Conservation (phyloP, 1,140 invertebrate genomes). For the Orchestia grillus region DNA sequence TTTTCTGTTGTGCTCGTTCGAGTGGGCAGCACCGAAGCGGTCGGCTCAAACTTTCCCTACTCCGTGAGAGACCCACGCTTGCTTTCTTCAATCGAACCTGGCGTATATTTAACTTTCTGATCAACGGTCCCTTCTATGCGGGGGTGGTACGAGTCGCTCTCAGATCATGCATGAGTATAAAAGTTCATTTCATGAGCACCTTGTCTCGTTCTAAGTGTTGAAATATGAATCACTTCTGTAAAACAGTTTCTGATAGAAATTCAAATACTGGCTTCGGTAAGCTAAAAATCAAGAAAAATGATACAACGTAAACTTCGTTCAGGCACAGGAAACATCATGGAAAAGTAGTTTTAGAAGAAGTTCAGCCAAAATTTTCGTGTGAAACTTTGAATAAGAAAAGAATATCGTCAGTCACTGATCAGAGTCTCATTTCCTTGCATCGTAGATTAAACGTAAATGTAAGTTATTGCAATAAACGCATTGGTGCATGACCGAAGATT, state of each 20-base stretch:
- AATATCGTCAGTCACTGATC: neutral
- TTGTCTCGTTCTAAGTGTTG: neutral
- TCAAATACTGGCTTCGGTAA: neutral
- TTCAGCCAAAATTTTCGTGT: neutral
- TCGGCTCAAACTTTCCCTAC: constrained; percentile 30
- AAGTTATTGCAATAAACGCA: neutral
- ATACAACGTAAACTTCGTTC: neutral
- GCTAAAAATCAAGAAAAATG: neutral
- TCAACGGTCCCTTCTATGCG: neutral
- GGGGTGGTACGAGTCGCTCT: neutral
- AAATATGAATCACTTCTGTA: neutral
- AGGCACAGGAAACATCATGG: neutral
- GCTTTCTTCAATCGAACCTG: constrained; percentile 44
- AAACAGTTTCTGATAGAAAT: neutral
- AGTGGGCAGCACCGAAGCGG: neutral
- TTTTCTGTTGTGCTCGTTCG: neutral
- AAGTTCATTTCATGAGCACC: neutral
- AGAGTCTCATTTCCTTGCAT: neutral
- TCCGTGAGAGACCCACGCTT: constrained; percentile 29
- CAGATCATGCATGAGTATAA: neutral
- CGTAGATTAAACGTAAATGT: neutral
- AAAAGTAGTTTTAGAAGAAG: neutral
- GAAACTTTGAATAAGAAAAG: neutral
- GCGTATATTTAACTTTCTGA: constrained; percentile 27
- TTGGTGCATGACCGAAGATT: neutral